Percentiles rank a stretch among this genome's conserved stretches.
These are phyloP conservation scores for Polydrusus cervinus DNA, from an alignment of 2,888 invertebrate genomes.

Conservation along the genomic window DNA sequence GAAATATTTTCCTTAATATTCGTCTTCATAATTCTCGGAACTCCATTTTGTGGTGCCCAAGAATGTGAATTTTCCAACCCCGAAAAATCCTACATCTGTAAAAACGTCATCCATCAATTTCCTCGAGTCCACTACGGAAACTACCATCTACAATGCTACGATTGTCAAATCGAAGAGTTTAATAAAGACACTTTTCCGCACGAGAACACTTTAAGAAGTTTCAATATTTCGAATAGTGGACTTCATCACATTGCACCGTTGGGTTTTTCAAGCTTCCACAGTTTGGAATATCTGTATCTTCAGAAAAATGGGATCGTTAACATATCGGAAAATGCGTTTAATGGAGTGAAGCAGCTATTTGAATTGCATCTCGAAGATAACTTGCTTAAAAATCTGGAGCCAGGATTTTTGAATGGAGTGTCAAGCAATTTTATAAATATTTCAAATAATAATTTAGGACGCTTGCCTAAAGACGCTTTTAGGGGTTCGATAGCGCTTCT, in stretches of 20 bases:
- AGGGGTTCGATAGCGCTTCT: constrained; percentile 62
- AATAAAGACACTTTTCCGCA: constrained; percentile 63
- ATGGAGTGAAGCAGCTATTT: constrained; percentile 64
- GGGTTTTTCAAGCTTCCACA: constrained; percentile 63
- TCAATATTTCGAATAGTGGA: constrained; percentile 64
- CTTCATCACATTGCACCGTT: constrained; percentile 60
- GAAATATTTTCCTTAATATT: constrained; percentile 40
- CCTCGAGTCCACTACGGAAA: constrained; percentile 64
- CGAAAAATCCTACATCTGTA: constrained; percentile 61
- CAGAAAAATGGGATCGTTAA: constrained; percentile 63
- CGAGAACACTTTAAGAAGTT: constrained; percentile 61
- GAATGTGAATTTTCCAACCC: constrained; percentile 61
- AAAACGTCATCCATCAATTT: constrained; percentile 61
- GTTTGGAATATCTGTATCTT: constrained; percentile 62
- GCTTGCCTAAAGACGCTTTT: constrained; percentile 62
- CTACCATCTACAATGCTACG: constrained; percentile 62
- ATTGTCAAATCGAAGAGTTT: constrained; percentile 64
- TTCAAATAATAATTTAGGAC: constrained; percentile 62
- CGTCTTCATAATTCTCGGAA: constrained; percentile 46
- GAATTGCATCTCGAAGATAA: constrained; percentile 66
- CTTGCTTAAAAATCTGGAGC: constrained; percentile 58
- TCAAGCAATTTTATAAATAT: constrained; percentile 63
- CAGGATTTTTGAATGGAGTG: constrained; percentile 63
- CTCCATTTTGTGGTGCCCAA: constrained; percentile 48
- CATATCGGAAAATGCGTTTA: constrained; percentile 63